Percentiles rank a stretch among this genome's conserved stretches.
phyloP scores from a whole-genome alignment of 2,113 vertebrate genomes.

The Irena cyanogastra region DNA sequence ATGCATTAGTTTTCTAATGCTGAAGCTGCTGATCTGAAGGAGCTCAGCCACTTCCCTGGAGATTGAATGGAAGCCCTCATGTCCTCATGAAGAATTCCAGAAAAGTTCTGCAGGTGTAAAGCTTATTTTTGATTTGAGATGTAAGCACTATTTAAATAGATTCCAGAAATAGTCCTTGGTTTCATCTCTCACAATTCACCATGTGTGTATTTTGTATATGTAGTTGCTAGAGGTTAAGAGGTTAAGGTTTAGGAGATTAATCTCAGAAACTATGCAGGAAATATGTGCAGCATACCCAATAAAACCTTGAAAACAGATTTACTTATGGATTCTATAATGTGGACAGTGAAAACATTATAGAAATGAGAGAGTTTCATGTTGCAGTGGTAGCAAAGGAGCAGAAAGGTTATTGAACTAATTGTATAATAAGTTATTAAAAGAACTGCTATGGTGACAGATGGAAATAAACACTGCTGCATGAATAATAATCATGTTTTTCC shows the following conservation, averaged over 20 bases:
- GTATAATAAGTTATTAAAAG: conserved; percentile 61
- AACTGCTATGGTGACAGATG: conserved; percentile 59
- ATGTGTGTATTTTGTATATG: neutral
- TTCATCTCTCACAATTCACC: neutral
- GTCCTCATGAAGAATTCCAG: neutral
- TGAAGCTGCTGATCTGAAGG: neutral
- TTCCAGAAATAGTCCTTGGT: neutral
- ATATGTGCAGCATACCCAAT: neutral
- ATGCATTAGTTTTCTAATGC: neutral
- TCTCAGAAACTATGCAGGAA: neutral
- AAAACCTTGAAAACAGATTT: neutral
- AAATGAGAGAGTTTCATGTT: neutral
- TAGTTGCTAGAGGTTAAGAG: neutral
- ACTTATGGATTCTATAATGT: neutral
- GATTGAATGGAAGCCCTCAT: neutral
- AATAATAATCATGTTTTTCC: conserved; percentile 63
- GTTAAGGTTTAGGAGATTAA: neutral
- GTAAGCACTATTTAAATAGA: neutral
- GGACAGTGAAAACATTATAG: neutral
- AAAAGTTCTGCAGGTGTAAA: neutral
- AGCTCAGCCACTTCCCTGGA: neutral
- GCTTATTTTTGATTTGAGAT: neutral
- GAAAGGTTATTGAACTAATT: conserved; percentile 55
- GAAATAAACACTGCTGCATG: conserved; percentile 64
- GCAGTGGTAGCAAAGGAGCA: neutral